Percentiles rank a stretch among this genome's conserved stretches.
Evolutionary conservation across 2,888 invertebrate species (phyloP).

Genomic region (Cerastis rubricosa): DNA sequence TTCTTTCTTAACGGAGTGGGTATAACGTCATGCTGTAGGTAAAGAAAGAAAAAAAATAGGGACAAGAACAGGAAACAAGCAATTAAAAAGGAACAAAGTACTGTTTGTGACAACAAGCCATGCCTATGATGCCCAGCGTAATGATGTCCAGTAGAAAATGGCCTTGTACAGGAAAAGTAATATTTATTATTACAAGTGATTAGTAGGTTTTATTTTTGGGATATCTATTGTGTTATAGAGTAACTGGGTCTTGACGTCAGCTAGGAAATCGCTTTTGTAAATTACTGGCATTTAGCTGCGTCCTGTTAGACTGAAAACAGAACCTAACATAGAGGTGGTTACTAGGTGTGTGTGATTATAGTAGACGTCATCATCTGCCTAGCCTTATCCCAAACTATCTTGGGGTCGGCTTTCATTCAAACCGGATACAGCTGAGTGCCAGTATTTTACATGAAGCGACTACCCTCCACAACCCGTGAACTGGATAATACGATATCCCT

Average conservation of each 20-base stretch:
- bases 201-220: not conserved
- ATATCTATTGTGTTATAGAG: not conserved
- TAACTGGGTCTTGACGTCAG: not conserved
- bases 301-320: not conserved
- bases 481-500: too few species aligned
- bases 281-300: not conserved
- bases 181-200: not conserved
- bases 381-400: too few species aligned
- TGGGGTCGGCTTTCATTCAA: too few species aligned
- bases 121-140: not conserved
- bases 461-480: too few species aligned
- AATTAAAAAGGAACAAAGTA: not conserved
- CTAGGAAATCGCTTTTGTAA: not conserved
- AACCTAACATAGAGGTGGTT: not conserved
- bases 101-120: too few species aligned
- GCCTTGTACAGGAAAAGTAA: not conserved
- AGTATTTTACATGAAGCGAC: too few species aligned
- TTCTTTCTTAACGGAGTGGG: conserved; percentile 31
- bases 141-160: not conserved
- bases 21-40: conserved; percentile 5
- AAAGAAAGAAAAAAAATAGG: not conserved
- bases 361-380: too few species aligned
- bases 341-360: not conserved
- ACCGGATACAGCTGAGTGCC: too few species aligned
- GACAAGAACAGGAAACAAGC: not conserved